phyloP scores from a whole-genome alignment of 1,140 invertebrate genomes.

The Anastrepha ludens region DNA sequence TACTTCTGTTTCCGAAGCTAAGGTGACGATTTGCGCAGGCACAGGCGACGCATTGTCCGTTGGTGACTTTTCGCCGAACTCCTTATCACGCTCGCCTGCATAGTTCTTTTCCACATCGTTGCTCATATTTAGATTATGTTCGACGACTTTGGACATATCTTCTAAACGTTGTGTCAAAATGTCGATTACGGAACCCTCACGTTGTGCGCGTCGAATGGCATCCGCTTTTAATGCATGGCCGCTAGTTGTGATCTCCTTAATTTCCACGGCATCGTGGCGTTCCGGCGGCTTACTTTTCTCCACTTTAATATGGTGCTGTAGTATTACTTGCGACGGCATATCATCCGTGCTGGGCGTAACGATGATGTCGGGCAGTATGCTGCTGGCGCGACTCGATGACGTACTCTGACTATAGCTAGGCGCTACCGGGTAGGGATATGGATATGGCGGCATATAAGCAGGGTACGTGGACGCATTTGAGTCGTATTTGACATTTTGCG shows the following conservation, averaged over 20 bases:
- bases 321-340: conserved; percentile 68
- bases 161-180: conserved; percentile 65
- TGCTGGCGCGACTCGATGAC: conserved; percentile 65
- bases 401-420: conserved; percentile 68
- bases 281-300: conserved; percentile 65
- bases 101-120: conserved; percentile 69
- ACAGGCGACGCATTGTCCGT: conserved; percentile 67
- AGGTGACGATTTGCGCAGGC: conserved; percentile 47
- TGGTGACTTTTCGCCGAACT: conserved; percentile 65
- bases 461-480: conserved; percentile 58
- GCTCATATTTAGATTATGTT: conserved; percentile 63
- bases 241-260: conserved; percentile 63
- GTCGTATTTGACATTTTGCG: conserved; percentile 56
- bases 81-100: conserved; percentile 63
- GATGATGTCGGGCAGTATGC: conserved; percentile 69
- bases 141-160: conserved; percentile 65
- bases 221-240: neutral
- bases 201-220: neutral
- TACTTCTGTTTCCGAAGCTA: conserved; percentile 57
- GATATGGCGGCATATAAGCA: conserved; percentile 63
- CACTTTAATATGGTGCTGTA: conserved; percentile 69
- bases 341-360: conserved; percentile 71
- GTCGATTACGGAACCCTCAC: conserved; percentile 68
- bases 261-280: conserved; percentile 66
- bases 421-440: conserved; percentile 65